Evolutionary conservation across 1,140 invertebrate species (phyloP).

Genomic region (Zaprionus ghesquierei): DNA sequence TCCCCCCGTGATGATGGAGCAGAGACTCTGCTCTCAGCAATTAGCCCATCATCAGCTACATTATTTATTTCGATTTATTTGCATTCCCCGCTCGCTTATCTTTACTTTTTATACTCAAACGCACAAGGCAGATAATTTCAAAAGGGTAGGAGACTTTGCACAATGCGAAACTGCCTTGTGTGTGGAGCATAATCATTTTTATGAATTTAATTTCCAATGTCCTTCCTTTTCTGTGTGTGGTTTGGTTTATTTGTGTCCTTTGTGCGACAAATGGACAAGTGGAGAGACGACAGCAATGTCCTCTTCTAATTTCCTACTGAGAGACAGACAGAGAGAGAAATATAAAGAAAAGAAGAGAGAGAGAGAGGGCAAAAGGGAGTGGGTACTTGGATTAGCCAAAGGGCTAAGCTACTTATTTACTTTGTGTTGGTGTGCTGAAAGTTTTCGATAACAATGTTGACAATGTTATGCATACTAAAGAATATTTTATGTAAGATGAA

Average conservation of each 20-base stretch:
- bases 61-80: slow-evolving; percentile 79
- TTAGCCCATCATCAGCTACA: slow-evolving; percentile 63
- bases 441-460: slow-evolving; percentile 4
- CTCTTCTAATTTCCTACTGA: slow-evolving; percentile 72
- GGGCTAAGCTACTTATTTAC: neutral
- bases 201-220: slow-evolving; percentile 79
- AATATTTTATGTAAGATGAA: neutral
- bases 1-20: neutral
- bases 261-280: slow-evolving; percentile 49
- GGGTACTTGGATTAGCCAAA: too few relatives aligned
- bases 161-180: slow-evolving; percentile 21
- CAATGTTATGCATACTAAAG: neutral
- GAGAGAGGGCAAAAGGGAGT: too few relatives aligned
- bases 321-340: neutral
- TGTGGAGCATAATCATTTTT: slow-evolving; percentile 55
- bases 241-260: slow-evolving; percentile 24
- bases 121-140: slow-evolving; percentile 51
- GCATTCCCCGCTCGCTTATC: slow-evolving; percentile 62
- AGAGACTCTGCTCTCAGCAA: slow-evolving; percentile 44
- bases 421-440: neutral
- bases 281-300: slow-evolving; percentile 68
- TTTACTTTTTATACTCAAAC: slow-evolving; percentile 71
- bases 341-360: neutral
- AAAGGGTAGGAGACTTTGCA: slow-evolving; percentile 8
- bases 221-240: slow-evolving; percentile 51